Base-by-base conservation (phyloP, 2,888 invertebrate genomes). In the Gymnocheta viridis region DNA sequence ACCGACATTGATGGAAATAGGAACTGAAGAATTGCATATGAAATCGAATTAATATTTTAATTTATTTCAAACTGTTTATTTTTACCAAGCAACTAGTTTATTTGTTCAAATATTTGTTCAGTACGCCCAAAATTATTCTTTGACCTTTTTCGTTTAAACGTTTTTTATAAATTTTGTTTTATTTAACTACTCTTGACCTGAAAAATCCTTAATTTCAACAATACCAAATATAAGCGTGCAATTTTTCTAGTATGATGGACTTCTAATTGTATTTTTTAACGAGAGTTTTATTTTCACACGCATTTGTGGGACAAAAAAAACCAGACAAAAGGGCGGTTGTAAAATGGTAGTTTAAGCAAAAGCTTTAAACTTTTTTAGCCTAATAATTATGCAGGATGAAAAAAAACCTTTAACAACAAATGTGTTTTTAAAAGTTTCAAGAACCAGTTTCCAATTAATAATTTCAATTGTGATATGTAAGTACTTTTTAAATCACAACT, bases 231-330 rank as follows among this genome's bases (percentile, higher is more conserved):
- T 24, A 35, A 47, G 7, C 10, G 58, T 22, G 3, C 24, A 62
- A 27, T 29, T 74, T n/a, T 35, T 32, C 24, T 56, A 41, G 32
- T 47, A 12, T 38, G 73, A 38, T 32, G 12, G 6, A 51, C 35
- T 49, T 49, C 38, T 14, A 29, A 27, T 56, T 70, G 56, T 56
- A 2, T 29, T 14, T 44, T 70, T 60, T 19, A 60, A 27, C 32
- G 14, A 47, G 6, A 72, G 22, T 58, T 70, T 58, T 72, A 38
- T 54, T 69, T 54, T 69, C 24, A 24, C 69, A 69, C 69, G 56
- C 64, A 76, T 70, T 70, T 82, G 76, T 74, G 76, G 69, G 62
- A 56, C 70, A 70, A 70, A 64, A 74, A 64, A 74, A 74, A 54
- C n/a, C 29, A 27, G 9, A 12, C 29, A 2, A 54, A 64, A 29